These are phyloP conservation scores for Monochamus saltuarius DNA, from an alignment of 1,140 invertebrate genomes.

Conservation along the genomic window DNA sequence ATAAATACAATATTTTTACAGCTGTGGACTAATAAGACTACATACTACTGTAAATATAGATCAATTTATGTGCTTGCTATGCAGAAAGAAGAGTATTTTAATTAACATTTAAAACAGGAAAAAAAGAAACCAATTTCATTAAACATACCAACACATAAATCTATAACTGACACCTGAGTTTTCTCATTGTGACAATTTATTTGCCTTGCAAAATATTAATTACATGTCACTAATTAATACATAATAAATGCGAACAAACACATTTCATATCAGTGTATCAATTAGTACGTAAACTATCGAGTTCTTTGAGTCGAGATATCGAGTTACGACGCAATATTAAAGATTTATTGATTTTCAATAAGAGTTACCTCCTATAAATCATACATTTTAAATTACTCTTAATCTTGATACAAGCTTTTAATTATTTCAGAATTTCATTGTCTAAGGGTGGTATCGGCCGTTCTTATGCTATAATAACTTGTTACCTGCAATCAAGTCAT, in stretches of 20 bases:
- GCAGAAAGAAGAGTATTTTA: not conserved
- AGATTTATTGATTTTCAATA: constrained; percentile 5
- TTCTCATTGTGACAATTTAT: constrained; percentile 22
- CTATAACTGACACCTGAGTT: constrained; percentile 17
- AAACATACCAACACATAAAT: not conserved
- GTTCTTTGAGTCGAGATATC: not conserved
- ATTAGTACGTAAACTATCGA: constrained; percentile 1
- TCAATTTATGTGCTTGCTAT: no score
- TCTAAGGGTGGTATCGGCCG: not conserved
- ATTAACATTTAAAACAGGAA: constrained; percentile 1
- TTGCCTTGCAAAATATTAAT: constrained; percentile 24
- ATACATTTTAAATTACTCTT: not conserved
- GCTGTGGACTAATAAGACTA: no score
- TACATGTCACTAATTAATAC: not conserved
- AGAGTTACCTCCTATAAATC: constrained; percentile 2
- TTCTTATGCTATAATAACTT: no score
- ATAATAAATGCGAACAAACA: not conserved
- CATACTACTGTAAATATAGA: no score
- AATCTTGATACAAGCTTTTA: no score
- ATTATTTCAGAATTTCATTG: no score
- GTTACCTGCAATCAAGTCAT: no score
- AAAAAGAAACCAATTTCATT: not conserved
- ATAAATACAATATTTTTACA: no score
- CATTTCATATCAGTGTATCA: constrained; percentile 1
- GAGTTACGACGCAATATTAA: constrained; percentile 3